Evolutionary conservation across 2,888 invertebrate species (phyloP).

Genomic region (Xylocampa areola): DNA sequence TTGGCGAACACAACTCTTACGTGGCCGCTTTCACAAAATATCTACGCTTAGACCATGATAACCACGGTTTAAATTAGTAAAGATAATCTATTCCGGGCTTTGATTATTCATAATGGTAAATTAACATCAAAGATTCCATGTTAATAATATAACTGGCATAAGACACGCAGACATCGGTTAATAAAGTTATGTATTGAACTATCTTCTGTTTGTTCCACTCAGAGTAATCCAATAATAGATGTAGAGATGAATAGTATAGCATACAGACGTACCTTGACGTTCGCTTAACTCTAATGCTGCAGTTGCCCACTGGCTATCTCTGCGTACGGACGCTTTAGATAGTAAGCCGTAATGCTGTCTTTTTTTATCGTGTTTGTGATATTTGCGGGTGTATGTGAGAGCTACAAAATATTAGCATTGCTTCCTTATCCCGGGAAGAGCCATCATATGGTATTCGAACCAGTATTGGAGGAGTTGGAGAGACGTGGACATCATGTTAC

Average conservation of each 20-base stretch:
- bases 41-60: no score
- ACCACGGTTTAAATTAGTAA: no score
- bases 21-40: no score
- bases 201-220: slow-evolving; percentile 25
- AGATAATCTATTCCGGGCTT: no score
- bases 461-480: slow-evolving; percentile 79
- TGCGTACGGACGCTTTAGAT: slow-evolving; percentile 39
- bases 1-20: no score
- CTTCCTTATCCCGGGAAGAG: slow-evolving; percentile 86
- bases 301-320: slow-evolving; percentile 40
- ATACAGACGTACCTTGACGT: slow-evolving; percentile 15
- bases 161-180: slow-evolving; percentile 3
- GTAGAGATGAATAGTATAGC: slow-evolving; percentile 44
- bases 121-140: no score
- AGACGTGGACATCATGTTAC: slow-evolving; percentile 82
- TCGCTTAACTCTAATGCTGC: slow-evolving; percentile 16
- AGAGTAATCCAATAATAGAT: slow-evolving; percentile 38
- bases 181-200: slow-evolving; percentile 11
- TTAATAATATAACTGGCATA: background rate
- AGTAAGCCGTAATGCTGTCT: slow-evolving; percentile 37
- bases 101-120: no score
- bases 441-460: slow-evolving; percentile 85
- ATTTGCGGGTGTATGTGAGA: slow-evolving; percentile 47
- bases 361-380: slow-evolving; percentile 47
- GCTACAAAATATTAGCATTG: slow-evolving; percentile 76